Percentiles rank a stretch among this genome's conserved stretches.
These are phyloP conservation scores for Nephila pilipes DNA, from an alignment of 1,140 invertebrate genomes.

Conservation along the genomic window DNA sequence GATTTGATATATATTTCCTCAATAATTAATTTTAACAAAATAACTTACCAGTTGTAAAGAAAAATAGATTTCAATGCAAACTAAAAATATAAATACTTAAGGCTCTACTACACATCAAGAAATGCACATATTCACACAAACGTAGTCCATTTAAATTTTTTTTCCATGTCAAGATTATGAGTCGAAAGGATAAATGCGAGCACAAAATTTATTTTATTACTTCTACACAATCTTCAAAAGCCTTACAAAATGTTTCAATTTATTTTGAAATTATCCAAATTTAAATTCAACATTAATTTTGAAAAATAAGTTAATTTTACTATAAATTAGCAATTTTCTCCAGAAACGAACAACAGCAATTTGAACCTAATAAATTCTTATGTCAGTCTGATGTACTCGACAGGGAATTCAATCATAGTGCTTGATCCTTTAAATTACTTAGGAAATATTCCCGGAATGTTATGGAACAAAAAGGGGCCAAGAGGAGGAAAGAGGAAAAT, in stretches of 20 bases:
- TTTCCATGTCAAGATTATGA: neutral
- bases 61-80: no score
- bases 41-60: no score
- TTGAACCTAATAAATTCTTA: neutral
- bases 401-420: constrained; percentile 22
- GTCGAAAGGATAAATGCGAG: neutral
- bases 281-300: no score
- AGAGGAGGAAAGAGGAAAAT: neutral
- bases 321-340: neutral
- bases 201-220: neutral
- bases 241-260: no score
- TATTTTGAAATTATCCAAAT: no score
- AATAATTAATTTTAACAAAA: no score
- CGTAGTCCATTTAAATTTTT: neutral
- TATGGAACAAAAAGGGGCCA: constrained; percentile 17
- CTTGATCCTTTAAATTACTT: constrained; percentile 13
- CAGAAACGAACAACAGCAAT: neutral
- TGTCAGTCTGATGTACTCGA: neutral
- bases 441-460: constrained; percentile 32
- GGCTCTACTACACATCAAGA: no score
- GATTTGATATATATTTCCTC: no score
- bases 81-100: no score
- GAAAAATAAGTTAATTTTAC: neutral
- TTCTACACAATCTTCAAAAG: neutral
- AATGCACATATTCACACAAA: neutral